Conservation (phyloP, 2,888 invertebrate genomes). For the Meiosimyza decipiens region DNA sequence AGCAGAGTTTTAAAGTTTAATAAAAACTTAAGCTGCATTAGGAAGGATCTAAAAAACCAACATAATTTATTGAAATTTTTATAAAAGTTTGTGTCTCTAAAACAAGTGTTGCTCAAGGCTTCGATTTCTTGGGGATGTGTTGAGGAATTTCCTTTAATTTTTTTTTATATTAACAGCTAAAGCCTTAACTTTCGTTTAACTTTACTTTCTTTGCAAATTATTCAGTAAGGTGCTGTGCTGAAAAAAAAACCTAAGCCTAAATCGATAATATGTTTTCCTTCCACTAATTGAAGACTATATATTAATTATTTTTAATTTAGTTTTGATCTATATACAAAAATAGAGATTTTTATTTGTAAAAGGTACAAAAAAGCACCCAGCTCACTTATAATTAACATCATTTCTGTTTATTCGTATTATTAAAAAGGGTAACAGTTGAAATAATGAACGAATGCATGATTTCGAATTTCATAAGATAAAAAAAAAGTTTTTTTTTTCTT, state of each 20-base stretch:
- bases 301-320: too few species aligned
- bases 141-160: conserved; percentile 1
- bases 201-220: conserved; percentile 3
- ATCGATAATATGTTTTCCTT: too few species aligned
- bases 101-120: conserved; percentile 52
- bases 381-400: too few species aligned
- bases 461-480: background rate
- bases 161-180: conserved; percentile 6
- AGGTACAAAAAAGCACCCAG: too few species aligned
- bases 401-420: too few species aligned
- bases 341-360: too few species aligned
- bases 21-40: conserved; percentile 6
- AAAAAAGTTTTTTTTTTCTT: background rate
- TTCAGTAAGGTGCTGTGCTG: too few species aligned
- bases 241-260: too few species aligned
- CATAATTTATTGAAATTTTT: conserved; percentile 18
- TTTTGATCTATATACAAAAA: too few species aligned
- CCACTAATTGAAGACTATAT: too few species aligned
- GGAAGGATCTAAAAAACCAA: conserved; percentile 12
- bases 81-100: conserved; percentile 28
- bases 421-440: background rate
- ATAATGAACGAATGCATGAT: background rate
- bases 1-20: conserved; percentile 11
- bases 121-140: conserved; percentile 67
- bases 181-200: conserved; percentile 38